Base-by-base conservation (phyloP, 53 echinoderm and acorn worm genomes). In the Zoroaster sp. region DNA sequence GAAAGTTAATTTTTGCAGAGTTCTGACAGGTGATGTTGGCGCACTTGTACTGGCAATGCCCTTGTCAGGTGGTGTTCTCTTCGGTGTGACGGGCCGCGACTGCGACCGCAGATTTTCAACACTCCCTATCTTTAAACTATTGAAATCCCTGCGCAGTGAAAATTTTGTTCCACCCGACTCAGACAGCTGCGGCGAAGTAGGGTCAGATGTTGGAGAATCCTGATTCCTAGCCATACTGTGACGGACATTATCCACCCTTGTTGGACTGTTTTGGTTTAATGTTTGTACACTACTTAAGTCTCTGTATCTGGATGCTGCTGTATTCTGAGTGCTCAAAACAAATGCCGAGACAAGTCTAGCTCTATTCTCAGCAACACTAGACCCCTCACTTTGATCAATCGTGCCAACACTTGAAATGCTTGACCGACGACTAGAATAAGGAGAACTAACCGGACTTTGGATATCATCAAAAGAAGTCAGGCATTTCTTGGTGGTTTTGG, bases 341-440 rank as follows among this genome's bases (percentile, higher is more conserved):
- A 85, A 85, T 51, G 85, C 85, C 6, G 85, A 85, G 9, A 85
- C 85, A 85, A 85, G 85, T 85, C 52, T 85, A 69, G 85, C 85
- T 23, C 85, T 85, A 23, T 85, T 85, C 49, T 85, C 85, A 35
- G 85, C 85, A 71, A 92, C 41, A 89, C 83, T 92, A 53, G 88
- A 83, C 39, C 88, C 77, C 76, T 92, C 92, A 53, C 89, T 94
- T 72, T 88, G 91, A 76, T 94, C 94, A 85, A 91, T 74, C 35
- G 91, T 91, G 80, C 93, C 95, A 74, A 93, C 87, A 69, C 97
- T 97, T n/a, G 97, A 97, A 51, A 97, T 86, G 87, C 97, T 97
- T 66, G 97, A 97, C 65, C 97, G 90, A 28, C 97, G 88, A 82
- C 97, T 97, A 13, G 97, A 93, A 21, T 95, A 93, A 41, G 93